Evolutionary conservation across 2,113 vertebrate species (phyloP).

Genomic region (Brachyhypopomus occidentalis): DNA sequence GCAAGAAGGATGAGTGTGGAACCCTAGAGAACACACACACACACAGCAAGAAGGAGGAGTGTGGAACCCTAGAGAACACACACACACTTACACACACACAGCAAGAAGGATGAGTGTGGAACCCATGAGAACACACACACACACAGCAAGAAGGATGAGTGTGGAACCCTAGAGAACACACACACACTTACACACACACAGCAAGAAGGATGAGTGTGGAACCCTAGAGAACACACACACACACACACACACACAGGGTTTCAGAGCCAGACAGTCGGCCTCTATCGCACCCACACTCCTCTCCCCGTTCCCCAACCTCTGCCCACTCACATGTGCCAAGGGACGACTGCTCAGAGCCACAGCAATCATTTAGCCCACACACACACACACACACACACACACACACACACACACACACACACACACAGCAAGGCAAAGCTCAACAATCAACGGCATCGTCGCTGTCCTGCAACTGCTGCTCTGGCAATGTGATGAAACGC

Average conservation of each 20-base stretch:
- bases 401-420: slow-evolving; percentile 17
- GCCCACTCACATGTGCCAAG: slow-evolving; percentile 48
- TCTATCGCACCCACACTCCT: background rate
- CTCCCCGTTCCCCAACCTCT: slow-evolving; percentile 58
- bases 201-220: no score
- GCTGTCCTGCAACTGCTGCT: slow-evolving; percentile 8
- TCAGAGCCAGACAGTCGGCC: slow-evolving; percentile 52
- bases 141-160: no score
- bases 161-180: no score
- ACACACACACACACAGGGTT: no score
- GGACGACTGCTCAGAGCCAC: background rate
- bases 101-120: no score
- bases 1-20: slow-evolving; percentile 48
- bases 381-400: slow-evolving; percentile 16
- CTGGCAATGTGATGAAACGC: slow-evolving; percentile 38
- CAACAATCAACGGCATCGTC: slow-evolving; percentile 3
- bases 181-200: no score
- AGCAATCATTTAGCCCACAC: slow-evolving; percentile 21
- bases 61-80: no score
- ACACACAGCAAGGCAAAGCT: background rate
- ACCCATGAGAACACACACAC: no score
- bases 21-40: slow-evolving; percentile 35
- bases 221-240: no score
- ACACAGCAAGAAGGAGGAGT: no score
- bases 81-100: no score